A percentile compares a stretch with the other conserved stretches of the same genome.
Evolutionary conservation across 2,113 vertebrate genomes (phyloP).

Genomic region (Elephas maximus): DNA sequence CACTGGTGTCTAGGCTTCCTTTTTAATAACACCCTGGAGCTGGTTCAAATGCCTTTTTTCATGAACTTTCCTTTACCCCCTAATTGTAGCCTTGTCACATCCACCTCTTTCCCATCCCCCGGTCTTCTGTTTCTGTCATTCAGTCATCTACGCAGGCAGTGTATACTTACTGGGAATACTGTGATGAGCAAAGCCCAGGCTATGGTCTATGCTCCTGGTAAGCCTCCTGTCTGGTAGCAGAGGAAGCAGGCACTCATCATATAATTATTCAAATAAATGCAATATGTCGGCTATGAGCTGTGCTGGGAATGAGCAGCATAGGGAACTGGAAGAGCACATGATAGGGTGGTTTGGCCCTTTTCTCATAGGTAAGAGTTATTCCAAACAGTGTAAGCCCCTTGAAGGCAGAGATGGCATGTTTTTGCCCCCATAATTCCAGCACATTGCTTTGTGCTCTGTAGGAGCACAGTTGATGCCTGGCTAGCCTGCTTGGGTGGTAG

Average conservation of each 20-base stretch:
- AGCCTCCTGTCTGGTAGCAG: background rate
- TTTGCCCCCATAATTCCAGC: background rate
- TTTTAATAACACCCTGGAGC: background rate
- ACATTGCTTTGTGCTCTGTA: too few relatives aligned
- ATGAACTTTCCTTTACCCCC: background rate
- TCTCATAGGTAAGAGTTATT: background rate
- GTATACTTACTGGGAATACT: background rate
- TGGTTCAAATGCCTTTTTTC: background rate
- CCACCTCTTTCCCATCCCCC: background rate
- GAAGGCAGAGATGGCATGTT: background rate
- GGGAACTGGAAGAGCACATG: background rate
- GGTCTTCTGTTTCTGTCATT: background rate
- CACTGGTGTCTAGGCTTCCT: constrained; percentile 56
- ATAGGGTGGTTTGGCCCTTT: background rate
- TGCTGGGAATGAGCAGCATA: background rate
- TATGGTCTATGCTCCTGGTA: background rate
- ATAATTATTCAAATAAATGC: background rate
- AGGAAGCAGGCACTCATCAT: background rate
- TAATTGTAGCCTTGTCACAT: background rate
- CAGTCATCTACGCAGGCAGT: background rate
- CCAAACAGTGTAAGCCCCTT: background rate
- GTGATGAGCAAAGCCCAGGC: background rate
- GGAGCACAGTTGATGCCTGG: background rate
- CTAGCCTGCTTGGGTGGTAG: background rate
- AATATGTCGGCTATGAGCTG: rapidly evolving